Percentiles rank a stretch among this genome's conserved stretches.
Conservation (phyloP, 2,797 vertebrate species). For the Silurus lanzhouensis region DNA sequence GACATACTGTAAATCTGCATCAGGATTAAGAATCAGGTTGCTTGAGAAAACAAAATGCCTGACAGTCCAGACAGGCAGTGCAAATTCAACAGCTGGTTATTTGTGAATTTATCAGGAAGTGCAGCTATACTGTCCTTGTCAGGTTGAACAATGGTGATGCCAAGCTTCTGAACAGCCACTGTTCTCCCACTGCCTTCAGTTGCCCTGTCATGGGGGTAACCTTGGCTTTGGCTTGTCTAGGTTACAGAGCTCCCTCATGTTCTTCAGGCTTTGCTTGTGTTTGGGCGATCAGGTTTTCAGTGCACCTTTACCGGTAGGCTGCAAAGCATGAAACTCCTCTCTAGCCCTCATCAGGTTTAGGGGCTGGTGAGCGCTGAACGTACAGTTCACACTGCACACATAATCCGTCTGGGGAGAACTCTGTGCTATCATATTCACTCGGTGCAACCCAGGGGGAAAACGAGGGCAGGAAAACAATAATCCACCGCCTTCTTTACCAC, state of each 20-base stretch:
- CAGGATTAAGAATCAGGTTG: neutral
- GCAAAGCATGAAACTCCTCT: neutral
- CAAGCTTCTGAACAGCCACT: neutral
- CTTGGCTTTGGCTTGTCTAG: neutral
- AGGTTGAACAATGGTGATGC: neutral
- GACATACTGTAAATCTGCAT: neutral
- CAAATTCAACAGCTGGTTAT: too few species aligned
- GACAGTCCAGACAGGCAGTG: neutral
- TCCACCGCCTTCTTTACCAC: neutral
- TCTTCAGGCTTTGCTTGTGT: neutral
- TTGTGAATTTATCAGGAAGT: neutral
- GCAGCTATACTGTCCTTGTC: neutral
- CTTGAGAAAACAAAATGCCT: neutral
- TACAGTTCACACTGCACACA: neutral
- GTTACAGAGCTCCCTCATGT: neutral
- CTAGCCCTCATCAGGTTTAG: neutral
- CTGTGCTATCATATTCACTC: neutral
- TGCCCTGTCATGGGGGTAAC: neutral
- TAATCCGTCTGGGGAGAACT: neutral
- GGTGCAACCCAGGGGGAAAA: neutral
- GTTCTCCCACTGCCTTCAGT: neutral
- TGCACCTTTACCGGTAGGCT: neutral
- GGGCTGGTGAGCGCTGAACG: neutral
- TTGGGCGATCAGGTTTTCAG: neutral
- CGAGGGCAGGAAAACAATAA: neutral